Evolutionary conservation across 37 sponge, comb jelly and placozoan genomes (phyloP).

Genomic region (Mnemiopsis leidyi): DNA sequence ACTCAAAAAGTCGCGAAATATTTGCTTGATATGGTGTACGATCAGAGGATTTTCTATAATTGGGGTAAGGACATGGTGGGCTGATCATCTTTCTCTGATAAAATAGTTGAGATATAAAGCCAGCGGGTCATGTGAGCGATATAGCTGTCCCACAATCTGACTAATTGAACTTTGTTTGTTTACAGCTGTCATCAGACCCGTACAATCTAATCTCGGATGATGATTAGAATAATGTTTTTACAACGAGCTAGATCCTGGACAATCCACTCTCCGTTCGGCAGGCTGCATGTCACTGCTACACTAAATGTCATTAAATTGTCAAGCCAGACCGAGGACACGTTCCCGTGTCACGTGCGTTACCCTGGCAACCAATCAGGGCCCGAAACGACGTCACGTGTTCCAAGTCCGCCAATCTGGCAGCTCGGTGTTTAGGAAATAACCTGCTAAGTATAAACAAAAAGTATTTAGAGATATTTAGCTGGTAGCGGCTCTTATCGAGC

Average conservation of each 20-base stretch:
- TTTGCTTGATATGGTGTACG: no score
- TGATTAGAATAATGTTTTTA: neutral
- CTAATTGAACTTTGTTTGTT: neutral
- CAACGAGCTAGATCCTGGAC: neutral
- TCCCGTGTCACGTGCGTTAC: conserved; percentile 24
- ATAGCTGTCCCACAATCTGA: neutral
- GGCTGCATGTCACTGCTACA: conserved; percentile 27
- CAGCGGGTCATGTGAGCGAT: neutral
- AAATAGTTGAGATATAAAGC: no score
- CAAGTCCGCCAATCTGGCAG: neutral
- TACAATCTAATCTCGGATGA: neutral
- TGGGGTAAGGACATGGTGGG: no score
- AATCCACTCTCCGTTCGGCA: neutral
- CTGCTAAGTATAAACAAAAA: conserved; percentile 62
- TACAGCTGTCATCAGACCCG: neutral
- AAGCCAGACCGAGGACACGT: conserved; percentile 36
- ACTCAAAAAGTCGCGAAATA: no score
- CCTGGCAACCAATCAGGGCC: neutral
- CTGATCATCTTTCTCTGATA: neutral
- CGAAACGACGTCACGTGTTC: neutral
- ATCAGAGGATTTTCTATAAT: no score
- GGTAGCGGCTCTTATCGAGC: conserved; percentile 21
- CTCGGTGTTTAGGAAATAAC: conserved; percentile 25
- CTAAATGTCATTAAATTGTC: conserved; percentile 63
- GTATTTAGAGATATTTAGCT: conserved; percentile 61